Evolutionary conservation across 2,113 vertebrate species (phyloP).

Genomic region (Megalops atlanticus): DNA sequence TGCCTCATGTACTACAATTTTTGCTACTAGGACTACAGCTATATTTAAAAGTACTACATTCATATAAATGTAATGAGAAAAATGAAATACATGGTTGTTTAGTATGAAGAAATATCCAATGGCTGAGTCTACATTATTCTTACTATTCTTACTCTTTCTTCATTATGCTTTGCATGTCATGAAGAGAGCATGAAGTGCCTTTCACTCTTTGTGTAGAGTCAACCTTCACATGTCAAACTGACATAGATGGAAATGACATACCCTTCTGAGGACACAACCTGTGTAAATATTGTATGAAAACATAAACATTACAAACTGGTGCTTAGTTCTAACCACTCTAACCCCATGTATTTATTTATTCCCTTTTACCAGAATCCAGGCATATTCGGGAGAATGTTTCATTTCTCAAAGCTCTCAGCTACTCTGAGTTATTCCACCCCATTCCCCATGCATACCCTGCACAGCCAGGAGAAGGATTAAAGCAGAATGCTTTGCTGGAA

Average conservation of each 20-base stretch:
- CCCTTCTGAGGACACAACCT: neutral
- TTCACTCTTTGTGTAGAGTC: neutral
- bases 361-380: neutral
- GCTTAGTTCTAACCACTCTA: constrained; percentile 8
- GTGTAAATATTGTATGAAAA: neutral
- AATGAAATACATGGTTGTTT: neutral
- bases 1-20: neutral
- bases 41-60: neutral
- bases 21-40: neutral
- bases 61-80: neutral
- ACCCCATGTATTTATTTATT: constrained; percentile 13
- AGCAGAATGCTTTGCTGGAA: neutral
- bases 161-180: neutral
- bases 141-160: too few species aligned
- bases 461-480: neutral
- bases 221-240: neutral
- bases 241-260: neutral
- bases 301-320: constrained; percentile 12
- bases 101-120: neutral
- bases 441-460: neutral
- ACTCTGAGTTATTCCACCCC: constrained; percentile 7
- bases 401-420: constrained; percentile 5
- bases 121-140: neutral
- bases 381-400: constrained; percentile 7
- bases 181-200: neutral